Evolutionary conservation across 1,140 invertebrate species (phyloP), one percentile per base, ranked within the genome.

Genomic region (Leguminivora glycinivorella): DNA sequence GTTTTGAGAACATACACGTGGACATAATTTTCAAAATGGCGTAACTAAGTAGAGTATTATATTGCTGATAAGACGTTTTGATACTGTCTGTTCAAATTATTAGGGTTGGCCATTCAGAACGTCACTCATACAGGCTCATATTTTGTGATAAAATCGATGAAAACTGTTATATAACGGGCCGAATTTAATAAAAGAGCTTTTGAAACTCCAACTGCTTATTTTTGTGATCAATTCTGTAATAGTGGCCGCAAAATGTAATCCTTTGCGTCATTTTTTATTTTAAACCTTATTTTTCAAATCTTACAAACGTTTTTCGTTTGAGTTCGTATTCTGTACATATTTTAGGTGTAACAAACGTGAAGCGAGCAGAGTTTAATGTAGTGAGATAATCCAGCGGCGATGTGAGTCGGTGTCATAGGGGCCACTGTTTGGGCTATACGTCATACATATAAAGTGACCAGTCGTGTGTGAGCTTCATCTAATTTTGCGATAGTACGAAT

Each of bases 161-260:
- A 52, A 52, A 52, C 47, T 47, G 19, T 52, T 52, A 52, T 19
- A 52, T 52, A 52, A 52, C 19, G 47, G 47, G 19, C 17, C 47
- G 6, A 17, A 43, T 52, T 52, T 22, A 52, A 22, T 22, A 52
- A 52, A 47, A 52, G 17, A 17, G 43, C 17, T 52, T 52, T 43
- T 43, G 2, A 52, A 22, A 1, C 47, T 52, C 17, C 17, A 4
- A 19, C 19, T 52, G 47, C 17, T 52, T 52, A 22, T 52, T 52
- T 52, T 52, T 52, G 19, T 52, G 17, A 52, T 52, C 22, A 22
- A 52, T 52, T 52, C 17, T 22, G 47, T 52, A 22, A 52, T 52
- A 52, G 9, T 22, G 7, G 47, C 47, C 47, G 17, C 47, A 52
- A 52, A 52, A 17, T 9, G 4, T n/a, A 52, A 43, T 43, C 40